Conservation (phyloP, 2,797 vertebrate species). For the Sardinella longiceps region DNA sequence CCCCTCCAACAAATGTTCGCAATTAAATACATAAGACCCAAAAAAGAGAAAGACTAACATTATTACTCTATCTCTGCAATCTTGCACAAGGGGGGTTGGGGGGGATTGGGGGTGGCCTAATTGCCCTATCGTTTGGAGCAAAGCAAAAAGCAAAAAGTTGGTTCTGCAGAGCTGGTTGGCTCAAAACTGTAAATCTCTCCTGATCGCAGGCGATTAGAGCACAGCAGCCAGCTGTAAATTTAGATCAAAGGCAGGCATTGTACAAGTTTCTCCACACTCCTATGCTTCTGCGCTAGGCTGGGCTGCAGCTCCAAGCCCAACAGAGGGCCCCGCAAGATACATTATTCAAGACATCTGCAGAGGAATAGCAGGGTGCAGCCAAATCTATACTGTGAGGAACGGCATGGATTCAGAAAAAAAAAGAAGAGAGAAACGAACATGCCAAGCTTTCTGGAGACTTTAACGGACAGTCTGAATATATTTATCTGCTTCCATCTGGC, state of each 20-base stretch:
- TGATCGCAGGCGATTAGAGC: conserved; percentile 18
- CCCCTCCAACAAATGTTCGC: background rate
- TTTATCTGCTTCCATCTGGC: conserved; percentile 38
- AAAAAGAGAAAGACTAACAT: background rate
- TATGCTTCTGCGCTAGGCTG: conserved; percentile 27
- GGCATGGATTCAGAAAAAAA: background rate
- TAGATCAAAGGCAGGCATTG: conserved; percentile 36
- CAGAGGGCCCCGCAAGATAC: conserved; percentile 31
- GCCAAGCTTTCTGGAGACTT: conserved; percentile 18
- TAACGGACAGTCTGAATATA: conserved; percentile 21
- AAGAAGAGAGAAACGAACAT: background rate
- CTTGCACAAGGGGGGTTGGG: background rate
- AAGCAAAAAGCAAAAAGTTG: background rate
- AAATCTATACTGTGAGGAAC: conserved; percentile 20
- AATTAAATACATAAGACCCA: background rate
- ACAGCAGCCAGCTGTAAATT: conserved; percentile 22
- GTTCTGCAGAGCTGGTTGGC: conserved; percentile 3
- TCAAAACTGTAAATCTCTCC: background rate
- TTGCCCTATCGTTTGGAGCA: background rate
- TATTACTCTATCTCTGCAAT: background rate
- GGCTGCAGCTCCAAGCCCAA: conserved; percentile 32
- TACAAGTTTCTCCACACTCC: conserved; percentile 19
- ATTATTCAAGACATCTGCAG: conserved; percentile 44
- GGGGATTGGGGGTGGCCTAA: background rate
- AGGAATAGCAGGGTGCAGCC: background rate